phyloP scores from a whole-genome alignment of 92 coral and sea anemone genomes.

The Actinostola sp. region DNA sequence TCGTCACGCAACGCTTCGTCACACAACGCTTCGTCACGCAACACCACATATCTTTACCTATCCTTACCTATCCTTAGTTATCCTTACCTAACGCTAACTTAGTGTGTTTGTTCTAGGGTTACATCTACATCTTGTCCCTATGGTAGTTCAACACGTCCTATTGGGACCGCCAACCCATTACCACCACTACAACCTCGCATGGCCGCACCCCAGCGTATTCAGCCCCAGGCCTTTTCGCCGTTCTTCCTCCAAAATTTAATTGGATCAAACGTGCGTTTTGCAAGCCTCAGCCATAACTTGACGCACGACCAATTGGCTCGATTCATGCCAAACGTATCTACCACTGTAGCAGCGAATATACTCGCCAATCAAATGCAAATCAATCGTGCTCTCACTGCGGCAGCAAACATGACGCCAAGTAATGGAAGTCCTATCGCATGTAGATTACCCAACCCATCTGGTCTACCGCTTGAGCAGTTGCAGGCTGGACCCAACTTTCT shows the following conservation, averaged over 20 bases:
- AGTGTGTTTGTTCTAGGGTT: neutral
- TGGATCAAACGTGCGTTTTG: conserved; percentile 19
- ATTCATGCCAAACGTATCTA: conserved; percentile 18
- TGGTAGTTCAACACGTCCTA: neutral
- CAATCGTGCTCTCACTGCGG: conserved; percentile 4
- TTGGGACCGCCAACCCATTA: neutral
- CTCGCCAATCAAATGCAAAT: conserved; percentile 19
- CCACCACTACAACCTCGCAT: neutral
- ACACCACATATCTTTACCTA: too few relatives aligned
- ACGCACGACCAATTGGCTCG: neutral
- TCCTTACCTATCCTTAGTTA: too few relatives aligned
- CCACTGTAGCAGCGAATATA: conserved; percentile 5
- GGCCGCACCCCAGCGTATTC: neutral
- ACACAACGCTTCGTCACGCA: too few relatives aligned
- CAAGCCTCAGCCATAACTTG: conserved; percentile 18
- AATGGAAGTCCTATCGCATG: conserved; percentile 2
- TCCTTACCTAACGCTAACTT: too few relatives aligned
- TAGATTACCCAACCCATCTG: conserved; percentile 4
- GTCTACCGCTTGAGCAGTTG: neutral
- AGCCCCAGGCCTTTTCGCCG: conserved; percentile 4
- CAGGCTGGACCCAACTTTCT: too few relatives aligned
- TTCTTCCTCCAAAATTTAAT: neutral
- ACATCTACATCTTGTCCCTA: neutral
- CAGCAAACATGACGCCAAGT: neutral
- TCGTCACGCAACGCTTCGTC: too few relatives aligned